Base-by-base conservation (phyloP, 1,140 invertebrate genomes). In the Panagrolaimus sp. region DNA sequence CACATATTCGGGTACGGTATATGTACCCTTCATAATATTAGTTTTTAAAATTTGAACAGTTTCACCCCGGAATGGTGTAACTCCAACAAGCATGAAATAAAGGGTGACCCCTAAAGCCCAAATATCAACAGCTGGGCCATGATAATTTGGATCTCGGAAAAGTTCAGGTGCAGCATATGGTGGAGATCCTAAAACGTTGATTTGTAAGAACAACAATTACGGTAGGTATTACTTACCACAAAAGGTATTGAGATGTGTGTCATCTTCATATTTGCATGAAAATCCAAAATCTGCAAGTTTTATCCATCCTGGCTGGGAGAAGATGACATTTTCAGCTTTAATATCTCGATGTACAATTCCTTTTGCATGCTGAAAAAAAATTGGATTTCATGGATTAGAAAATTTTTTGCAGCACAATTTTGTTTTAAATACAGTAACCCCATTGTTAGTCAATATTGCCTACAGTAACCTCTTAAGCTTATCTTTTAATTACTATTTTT, bases 91-190 rank as follows among this genome's bases (percentile, higher is more conserved):
- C 83, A 87, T 87, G 72, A 86, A 87, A 71, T 86, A 71, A 15
- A 87, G 74, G 66, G 86, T 75, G 24, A 86, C 84, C 9, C 86
- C 86, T 70, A 92, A 84, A 0, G 91, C 91, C 91, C 91, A 93
- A 1, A 91, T 87, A 83, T 93, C 89, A 0, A 92, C 91, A 52
- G 88, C 88, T 1, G 87, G 84, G 0, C 91, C 88, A 67, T 83
- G 79, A 83, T 92, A 92, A 68, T 88, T 66, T 46, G 52, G 9
- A 48, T 84, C 83, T 69, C 81, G 71, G 73, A 88, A 88, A 38
- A 94, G 84, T 85, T 94, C 91, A 0, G 91, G 91, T 1, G 91
- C 91, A 8, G 91, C 91, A 84, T 93, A 93, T 0, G 91, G 91
- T n/a, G 91, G 91, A 15, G 90, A 91, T 3, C 91, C 91, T n/a